Evolutionary conservation across 2,888 invertebrate genomes (phyloP), one percentile per base, ranked within the genome.

Genomic region (Drosophila cognata): DNA sequence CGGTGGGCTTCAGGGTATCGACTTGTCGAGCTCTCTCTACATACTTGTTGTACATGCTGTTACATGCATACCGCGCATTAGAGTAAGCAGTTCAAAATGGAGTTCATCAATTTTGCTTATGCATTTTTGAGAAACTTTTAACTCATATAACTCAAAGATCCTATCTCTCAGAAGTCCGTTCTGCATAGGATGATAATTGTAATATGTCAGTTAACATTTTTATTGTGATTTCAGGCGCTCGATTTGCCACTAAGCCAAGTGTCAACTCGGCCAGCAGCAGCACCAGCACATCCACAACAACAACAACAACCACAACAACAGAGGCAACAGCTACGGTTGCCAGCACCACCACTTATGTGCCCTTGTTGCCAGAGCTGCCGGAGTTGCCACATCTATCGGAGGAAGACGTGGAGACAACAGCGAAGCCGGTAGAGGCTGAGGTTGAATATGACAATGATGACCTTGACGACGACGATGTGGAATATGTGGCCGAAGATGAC

Each of bases 271-370:
- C 21, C n/a, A 21, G 5, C 13, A 33, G 7, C 13, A 31, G 31
- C 33, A 11, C 11, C 33, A 33, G 33, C n/a, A 55, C 31, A 36
- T 25, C 50, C 28, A 35, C 43, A 50, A 0, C 51, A 60, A 38
- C 35, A 16, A 41, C 33, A 7, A 25, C 46, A 13, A 55, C 57
- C 0, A 57, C 57, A 18, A 68, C 67, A 28, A 67, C 67, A 38
- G 53, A 46, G 16, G n/a, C 33, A 31, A 35, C 43, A 51, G 18
- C 58, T 7, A 64, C 65, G 25, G 13, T 3, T 13, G n/a, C 10
- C n/a, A 52, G 38, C n/a, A 48, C 50, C 38, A 70, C 8, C 53
- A 70, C 43, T 7, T 25, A 29, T 1, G 10, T 61, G 38, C 52
- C 71, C 13, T n/a, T 71, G 2, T 6, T 71, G 55, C 50, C 52